Conservation (phyloP, 2,888 invertebrate genomes). For the Tetropium fuscum region DNA sequence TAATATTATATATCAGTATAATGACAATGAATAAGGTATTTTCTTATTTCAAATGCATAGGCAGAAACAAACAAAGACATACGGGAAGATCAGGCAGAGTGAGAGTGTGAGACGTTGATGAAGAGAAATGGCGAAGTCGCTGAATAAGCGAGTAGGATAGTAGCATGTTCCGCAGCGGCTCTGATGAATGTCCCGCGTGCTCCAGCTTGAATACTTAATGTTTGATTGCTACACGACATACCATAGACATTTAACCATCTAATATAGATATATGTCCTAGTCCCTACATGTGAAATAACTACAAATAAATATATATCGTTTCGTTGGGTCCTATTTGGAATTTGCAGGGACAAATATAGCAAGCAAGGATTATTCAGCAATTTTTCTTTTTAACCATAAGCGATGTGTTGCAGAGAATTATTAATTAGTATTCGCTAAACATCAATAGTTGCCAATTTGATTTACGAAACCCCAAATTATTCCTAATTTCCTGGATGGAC, state of each 20-base stretch:
- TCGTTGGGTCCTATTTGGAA: conserved; percentile 24
- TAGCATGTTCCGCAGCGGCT: conserved; percentile 46
- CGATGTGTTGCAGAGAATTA: too few species aligned
- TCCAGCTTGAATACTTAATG: conserved; percentile 62
- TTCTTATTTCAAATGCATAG: conserved; percentile 49
- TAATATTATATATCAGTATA: too few species aligned
- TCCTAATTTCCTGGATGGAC: too few species aligned
- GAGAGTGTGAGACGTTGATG: conserved; percentile 58
- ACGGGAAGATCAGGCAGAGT: conserved; percentile 59
- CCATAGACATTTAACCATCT: conserved; percentile 57
- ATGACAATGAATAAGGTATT: too few species aligned
- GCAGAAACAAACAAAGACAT: conserved; percentile 62
- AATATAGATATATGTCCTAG: conserved; percentile 52
- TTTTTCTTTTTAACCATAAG: too few species aligned
- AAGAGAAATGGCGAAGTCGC: conserved; percentile 62
- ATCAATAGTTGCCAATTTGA: too few species aligned
- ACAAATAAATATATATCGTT: conserved; percentile 42
- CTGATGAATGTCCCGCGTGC: conserved; percentile 61
- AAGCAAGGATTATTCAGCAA: not conserved
- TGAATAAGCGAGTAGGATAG: conserved; percentile 48
- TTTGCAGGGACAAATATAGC: conserved; percentile 28
- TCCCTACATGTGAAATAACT: conserved; percentile 38
- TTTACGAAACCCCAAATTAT: too few species aligned
- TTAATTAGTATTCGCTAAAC: too few species aligned
- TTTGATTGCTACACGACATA: conserved; percentile 60